phyloP scores from a whole-genome alignment of 2,888 invertebrate genomes.

The Tillus elongatus region DNA sequence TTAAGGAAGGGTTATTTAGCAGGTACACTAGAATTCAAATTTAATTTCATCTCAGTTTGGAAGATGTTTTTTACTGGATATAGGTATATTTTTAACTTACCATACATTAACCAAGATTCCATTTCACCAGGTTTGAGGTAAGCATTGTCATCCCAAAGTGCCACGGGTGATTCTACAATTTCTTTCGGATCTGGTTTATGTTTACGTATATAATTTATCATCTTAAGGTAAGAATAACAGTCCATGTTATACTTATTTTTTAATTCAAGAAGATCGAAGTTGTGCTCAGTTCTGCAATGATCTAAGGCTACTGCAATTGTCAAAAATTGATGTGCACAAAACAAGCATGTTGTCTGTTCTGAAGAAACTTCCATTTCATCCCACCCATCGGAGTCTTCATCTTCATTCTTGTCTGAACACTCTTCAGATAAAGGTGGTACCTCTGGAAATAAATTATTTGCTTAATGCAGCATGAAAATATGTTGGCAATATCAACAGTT shows the following conservation, averaged over 20 bases:
- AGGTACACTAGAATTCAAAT: no score
- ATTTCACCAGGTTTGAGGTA: conserved; percentile 69
- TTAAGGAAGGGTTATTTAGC: no score
- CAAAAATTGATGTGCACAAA: conserved; percentile 56
- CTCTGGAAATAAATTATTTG: conserved; percentile 9
- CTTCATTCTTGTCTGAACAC: conserved; percentile 21
- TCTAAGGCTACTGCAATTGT: conserved; percentile 55
- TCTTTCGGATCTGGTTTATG: conserved; percentile 51
- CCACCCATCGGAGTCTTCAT: conserved; percentile 46
- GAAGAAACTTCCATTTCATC: conserved; percentile 47
- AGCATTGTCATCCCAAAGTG: conserved; percentile 65
- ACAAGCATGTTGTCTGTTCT: conserved; percentile 55
- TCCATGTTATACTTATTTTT: conserved; percentile 67
- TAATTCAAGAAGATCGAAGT: conserved; percentile 55
- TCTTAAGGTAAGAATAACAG: conserved; percentile 70
- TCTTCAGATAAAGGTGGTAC: conserved; percentile 16
- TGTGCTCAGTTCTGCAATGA: conserved; percentile 58
- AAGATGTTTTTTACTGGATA: no score
- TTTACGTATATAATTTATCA: conserved; percentile 70
- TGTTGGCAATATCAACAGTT: no score
- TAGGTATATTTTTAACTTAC: conserved; percentile 44
- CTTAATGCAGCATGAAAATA: no score
- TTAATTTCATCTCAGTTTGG: no score
- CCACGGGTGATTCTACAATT: conserved; percentile 42
- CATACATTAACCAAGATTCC: conserved; percentile 78